Evolutionary conservation across 2,888 invertebrate genomes (phyloP), one percentile per base, ranked within the genome.

Genomic region (Morpho achilles): DNA sequence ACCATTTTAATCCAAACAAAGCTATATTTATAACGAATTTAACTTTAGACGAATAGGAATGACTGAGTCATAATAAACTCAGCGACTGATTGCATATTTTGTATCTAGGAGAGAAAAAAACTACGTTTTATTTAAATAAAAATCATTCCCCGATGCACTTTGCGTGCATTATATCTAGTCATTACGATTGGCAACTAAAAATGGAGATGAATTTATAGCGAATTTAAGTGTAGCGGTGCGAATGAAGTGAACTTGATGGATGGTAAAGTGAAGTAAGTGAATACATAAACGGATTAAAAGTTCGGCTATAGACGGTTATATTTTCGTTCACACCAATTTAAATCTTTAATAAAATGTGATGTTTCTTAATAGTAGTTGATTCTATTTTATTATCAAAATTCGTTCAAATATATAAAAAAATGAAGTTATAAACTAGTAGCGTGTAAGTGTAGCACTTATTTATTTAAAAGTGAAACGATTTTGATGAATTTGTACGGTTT

Each of bases 391-490:
- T 82, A 80, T 77, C 79, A 79, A 78, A 72, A 79, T 80, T 81
- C 79, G 76, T 80, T 81, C 81, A 77, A 77, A 76, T 73, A 69
- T 73, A 67, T 73, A 77, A 76, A 75, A 68, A 77, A 81, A 83
- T 84, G 79, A 86, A 82, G 82, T 87, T 84, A 76, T 77, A 68
- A 84, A 84, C 84, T 87, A 79, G 75, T 84, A 84, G 82, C 66
- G 67, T 80, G 59, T 85, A 86, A 86, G 86, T 78, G 79, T 84
- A 84, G 77, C 74, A 75, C 73, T 79, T 80, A 81, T 84, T 83
- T 85, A 82, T 83, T 67, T 84, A 75, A 75, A 79, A 59, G 65
- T 72, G 68, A 68, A 69, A 68, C 63, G 67, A 61, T 67, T 71
- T 74, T 68, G 63, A 75, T 64, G 60, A 56, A 52, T 53, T 59